Evolutionary conservation across 2,113 vertebrate genomes (phyloP).

Genomic region (Otus sunia): DNA sequence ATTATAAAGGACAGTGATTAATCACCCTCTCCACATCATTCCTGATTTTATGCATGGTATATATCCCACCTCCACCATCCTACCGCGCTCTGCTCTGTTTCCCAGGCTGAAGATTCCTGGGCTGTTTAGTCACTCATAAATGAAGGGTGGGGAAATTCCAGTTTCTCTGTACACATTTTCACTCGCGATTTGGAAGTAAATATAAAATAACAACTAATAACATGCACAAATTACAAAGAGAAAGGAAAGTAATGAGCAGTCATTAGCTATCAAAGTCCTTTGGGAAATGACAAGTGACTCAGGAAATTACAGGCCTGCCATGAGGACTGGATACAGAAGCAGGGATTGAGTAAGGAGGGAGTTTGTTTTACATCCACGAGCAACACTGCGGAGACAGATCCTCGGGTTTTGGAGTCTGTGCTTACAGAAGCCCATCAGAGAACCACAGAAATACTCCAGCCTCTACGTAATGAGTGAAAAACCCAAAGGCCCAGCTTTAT

Average conservation of each 20-base stretch:
- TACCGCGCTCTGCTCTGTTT: background rate
- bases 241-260: background rate
- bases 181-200: background rate
- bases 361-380: background rate
- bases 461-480: background rate
- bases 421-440: background rate
- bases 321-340: background rate
- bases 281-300: background rate
- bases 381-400: background rate
- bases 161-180: background rate
- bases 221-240: background rate
- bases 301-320: background rate
- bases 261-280: background rate
- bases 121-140: background rate
- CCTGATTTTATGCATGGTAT: background rate
- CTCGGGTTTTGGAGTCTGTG: background rate
- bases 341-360: background rate
- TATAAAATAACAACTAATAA: background rate
- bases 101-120: background rate
- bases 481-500: background rate
- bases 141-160: background rate
- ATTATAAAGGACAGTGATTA: background rate
- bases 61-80: background rate
- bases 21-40: rapidly evolving
- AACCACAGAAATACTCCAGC: background rate